Conservation (phyloP, 1,140 invertebrate genomes). For the Drosophila triauraria region DNA sequence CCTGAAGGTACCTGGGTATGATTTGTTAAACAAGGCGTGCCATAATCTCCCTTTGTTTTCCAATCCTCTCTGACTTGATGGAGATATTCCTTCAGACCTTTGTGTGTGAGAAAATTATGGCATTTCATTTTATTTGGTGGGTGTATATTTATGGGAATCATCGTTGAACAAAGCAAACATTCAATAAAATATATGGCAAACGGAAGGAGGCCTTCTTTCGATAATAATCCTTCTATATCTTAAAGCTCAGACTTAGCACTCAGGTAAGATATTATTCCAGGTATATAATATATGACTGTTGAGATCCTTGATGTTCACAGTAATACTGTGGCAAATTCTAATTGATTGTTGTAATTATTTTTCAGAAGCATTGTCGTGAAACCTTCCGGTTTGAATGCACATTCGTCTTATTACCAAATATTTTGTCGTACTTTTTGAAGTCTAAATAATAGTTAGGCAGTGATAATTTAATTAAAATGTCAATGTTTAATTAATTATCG, state of each 20-base stretch:
- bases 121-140: neutral
- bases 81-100: slow-evolving; percentile 3
- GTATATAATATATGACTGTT: too few species aligned
- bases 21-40: slow-evolving; percentile 69
- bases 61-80: slow-evolving; percentile 6
- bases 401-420: too few species aligned
- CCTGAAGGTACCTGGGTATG: slow-evolving; percentile 44
- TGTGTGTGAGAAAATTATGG: slow-evolving; percentile 1
- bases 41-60: slow-evolving; percentile 56
- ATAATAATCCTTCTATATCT: neutral
- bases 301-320: too few species aligned
- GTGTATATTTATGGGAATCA: slow-evolving; percentile 4
- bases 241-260: too few species aligned
- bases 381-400: too few species aligned
- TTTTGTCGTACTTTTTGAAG: too few species aligned
- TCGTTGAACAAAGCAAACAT: neutral
- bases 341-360: too few species aligned
- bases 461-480: too few species aligned
- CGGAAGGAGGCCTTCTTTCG: neutral
- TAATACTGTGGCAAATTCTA: too few species aligned
- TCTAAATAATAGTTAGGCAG: too few species aligned
- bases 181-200: too few species aligned
- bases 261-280: neutral
- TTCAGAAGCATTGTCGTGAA: too few species aligned
- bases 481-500: neutral